A percentile compares a stretch with the other conserved stretches of the same genome.
Evolutionary conservation across 1,140 invertebrate species (phyloP).

Genomic region (Drosophila bocqueti): DNA sequence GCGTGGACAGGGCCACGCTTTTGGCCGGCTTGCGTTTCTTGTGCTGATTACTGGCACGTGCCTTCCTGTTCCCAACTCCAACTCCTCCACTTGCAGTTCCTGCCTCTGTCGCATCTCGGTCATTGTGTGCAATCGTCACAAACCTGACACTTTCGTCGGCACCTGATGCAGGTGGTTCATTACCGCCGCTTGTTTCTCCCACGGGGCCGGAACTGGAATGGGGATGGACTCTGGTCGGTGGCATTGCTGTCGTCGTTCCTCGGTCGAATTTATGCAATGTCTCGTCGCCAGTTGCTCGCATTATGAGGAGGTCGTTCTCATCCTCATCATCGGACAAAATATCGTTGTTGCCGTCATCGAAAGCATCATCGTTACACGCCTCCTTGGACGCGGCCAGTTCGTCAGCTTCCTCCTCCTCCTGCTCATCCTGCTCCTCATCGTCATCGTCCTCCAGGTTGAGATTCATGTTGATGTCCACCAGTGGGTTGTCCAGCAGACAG

Average conservation of each 20-base stretch:
- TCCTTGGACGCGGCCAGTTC: constrained; percentile 47
- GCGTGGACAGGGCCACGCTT: constrained; percentile 69
- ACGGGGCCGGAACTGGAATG: constrained; percentile 10
- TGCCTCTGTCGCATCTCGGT: constrained; percentile 15
- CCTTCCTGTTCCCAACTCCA: constrained; percentile 37
- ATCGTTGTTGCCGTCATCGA: constrained; percentile 67
- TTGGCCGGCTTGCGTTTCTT: constrained; percentile 74
- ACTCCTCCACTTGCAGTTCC: no score
- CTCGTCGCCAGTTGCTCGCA: constrained; percentile 51
- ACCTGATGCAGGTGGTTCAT: constrained; percentile 42
- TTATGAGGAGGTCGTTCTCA: constrained; percentile 54
- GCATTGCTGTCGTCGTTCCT: constrained; percentile 27
- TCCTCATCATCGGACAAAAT: constrained; percentile 47
- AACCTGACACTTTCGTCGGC: constrained; percentile 63
- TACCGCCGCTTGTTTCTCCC: constrained; percentile 65
- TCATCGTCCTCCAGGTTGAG: constrained; percentile 65
- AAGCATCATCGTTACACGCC: constrained; percentile 61
- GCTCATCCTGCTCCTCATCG: constrained; percentile 41
- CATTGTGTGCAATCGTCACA: constrained; percentile 65
- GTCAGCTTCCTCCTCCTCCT: constrained; percentile 7
- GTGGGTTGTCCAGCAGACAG: constrained; percentile 85
- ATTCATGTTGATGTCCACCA: constrained; percentile 82
- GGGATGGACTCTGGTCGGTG: constrained; percentile 7
- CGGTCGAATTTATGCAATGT: constrained; percentile 55
- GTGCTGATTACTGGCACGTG: constrained; percentile 72